Percentiles rank a stretch among this genome's conserved stretches.
phyloP scores from a whole-genome alignment of 92 coral and sea anemone genomes.

The Isaurus tuberculatus region DNA sequence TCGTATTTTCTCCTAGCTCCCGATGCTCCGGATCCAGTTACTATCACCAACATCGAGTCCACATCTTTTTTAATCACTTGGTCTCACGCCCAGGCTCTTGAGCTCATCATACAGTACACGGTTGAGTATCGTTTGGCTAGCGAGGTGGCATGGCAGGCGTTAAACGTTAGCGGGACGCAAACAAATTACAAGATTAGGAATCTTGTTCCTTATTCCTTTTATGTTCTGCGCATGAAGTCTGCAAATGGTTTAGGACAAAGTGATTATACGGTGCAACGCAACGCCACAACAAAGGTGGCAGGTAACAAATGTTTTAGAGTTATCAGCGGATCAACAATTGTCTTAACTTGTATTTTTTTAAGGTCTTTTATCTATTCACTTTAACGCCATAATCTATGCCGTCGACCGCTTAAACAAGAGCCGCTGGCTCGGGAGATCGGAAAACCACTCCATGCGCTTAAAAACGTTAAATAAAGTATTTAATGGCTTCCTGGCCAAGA shows the following conservation, averaged over 20 bases:
- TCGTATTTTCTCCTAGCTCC: slow-evolving; percentile 63
- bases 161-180: slow-evolving; percentile 53
- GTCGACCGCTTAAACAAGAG: too few species aligned
- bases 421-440: too few species aligned
- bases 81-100: slow-evolving; percentile 58
- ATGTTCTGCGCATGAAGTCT: slow-evolving; percentile 76
- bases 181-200: slow-evolving; percentile 54
- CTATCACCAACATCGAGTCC: slow-evolving; percentile 60
- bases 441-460: too few species aligned
- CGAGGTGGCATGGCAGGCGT: slow-evolving; percentile 60
- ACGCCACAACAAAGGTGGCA: slow-evolving; percentile 72
- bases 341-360: too few species aligned
- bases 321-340: too few species aligned
- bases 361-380: too few species aligned
- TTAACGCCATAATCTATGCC: too few species aligned
- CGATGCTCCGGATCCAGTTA: slow-evolving; percentile 58
- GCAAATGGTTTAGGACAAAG: slow-evolving; percentile 89
- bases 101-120: slow-evolving; percentile 72
- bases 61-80: slow-evolving; percentile 76
- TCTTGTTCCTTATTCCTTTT: slow-evolving; percentile 67
- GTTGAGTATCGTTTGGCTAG: slow-evolving; percentile 66
- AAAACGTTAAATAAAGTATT: too few species aligned
- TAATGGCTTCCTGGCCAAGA: too few species aligned
- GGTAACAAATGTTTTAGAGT: slow-evolving; percentile 57
- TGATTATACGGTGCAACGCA: slow-evolving; percentile 53